Conservation (phyloP, 2,888 invertebrate species). For the Lithophane leautieri region DNA sequence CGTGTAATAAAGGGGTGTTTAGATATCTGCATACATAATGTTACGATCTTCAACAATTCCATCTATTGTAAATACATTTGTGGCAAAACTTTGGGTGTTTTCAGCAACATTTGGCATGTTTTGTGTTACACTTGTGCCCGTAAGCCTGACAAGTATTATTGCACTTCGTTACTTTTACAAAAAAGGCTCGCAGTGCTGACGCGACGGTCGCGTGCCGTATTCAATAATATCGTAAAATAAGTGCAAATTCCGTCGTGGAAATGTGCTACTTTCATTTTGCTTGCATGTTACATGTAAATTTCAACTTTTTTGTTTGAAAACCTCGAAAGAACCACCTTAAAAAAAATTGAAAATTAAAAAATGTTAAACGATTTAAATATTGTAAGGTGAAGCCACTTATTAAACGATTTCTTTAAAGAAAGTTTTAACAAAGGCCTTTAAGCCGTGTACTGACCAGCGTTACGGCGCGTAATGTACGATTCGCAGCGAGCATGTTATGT, state of each 20-base stretch:
- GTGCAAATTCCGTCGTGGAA: constrained; percentile 48
- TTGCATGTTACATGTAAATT: constrained; percentile 62
- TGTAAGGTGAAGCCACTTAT: constrained; percentile 37
- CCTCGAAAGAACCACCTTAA: constrained; percentile 24
- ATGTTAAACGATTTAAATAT: constrained; percentile 50
- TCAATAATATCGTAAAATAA: constrained; percentile 52
- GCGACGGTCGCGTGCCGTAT: constrained; percentile 46
- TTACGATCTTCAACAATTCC: constrained; percentile 15
- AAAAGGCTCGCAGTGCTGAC: constrained; percentile 31
- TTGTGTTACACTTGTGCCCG: constrained; percentile 8
- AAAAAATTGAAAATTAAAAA: constrained; percentile 34
- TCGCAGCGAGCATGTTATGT: no score
- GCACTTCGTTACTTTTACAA: constrained; percentile 33
- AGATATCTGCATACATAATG: constrained; percentile 18
- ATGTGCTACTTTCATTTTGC: constrained; percentile 62
- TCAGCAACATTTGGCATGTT: constrained; percentile 33
- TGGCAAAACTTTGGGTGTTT: constrained; percentile 2
- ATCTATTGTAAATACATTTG: constrained; percentile 3
- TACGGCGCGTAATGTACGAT: no score
- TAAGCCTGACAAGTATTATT: constrained; percentile 42
- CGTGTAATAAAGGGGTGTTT: constrained; percentile 22
- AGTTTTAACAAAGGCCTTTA: constrained; percentile 71
- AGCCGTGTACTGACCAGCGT: no score
- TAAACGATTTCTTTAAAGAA: constrained; percentile 59
- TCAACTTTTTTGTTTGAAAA: constrained; percentile 36